Evolutionary conservation across 2,797 vertebrate species (phyloP).

Genomic region (Psittacula derbiana): DNA sequence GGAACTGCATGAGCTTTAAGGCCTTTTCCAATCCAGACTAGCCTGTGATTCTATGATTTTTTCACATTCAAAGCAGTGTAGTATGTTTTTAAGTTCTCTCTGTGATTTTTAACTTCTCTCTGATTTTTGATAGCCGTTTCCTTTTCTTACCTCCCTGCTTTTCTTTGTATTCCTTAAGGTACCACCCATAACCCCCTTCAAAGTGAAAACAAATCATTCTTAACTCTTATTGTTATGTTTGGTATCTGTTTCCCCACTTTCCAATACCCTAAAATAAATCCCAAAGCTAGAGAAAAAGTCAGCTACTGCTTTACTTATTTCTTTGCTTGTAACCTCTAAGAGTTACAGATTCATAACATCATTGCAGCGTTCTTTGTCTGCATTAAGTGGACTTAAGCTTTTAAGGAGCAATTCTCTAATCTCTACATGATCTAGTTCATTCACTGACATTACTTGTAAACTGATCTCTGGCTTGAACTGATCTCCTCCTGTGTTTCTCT

Average conservation of each 20-base stretch:
- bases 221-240: neutral
- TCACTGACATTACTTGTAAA: slow-evolving; percentile 54
- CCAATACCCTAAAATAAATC: neutral
- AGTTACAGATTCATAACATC: neutral
- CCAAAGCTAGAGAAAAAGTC: neutral
- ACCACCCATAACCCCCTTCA: neutral
- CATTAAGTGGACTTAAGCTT: slow-evolving; percentile 12
- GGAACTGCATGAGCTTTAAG: neutral
- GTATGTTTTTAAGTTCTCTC: neutral
- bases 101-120: neutral
- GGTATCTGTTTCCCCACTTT: neutral
- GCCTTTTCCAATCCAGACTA: neutral
- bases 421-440: neutral
- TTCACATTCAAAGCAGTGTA: neutral
- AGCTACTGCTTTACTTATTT: neutral
- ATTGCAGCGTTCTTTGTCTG: neutral
- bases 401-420: slow-evolving; percentile 44
- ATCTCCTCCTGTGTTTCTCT: neutral
- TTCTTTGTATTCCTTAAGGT: neutral
- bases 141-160: neutral
- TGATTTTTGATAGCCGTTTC: neutral
- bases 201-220: neutral
- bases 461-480: neutral
- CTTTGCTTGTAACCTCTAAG: neutral
- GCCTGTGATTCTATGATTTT: neutral